Conservation (phyloP, 2,113 vertebrate species). For the Bungarus multicinctus region DNA sequence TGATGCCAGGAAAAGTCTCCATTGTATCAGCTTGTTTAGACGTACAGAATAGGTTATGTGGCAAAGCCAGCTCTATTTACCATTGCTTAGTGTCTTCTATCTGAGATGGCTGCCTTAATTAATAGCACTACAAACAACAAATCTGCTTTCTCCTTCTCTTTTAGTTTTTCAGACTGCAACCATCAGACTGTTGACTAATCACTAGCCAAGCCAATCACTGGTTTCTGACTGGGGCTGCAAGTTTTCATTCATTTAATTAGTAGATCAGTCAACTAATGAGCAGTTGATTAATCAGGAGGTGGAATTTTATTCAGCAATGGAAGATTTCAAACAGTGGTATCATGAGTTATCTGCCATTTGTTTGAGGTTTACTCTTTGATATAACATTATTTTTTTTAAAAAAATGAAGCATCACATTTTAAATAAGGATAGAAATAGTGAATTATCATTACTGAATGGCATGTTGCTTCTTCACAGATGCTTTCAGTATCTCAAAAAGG, state of each 20-base stretch:
- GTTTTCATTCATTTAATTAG: constrained; percentile 1
- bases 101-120: neutral
- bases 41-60: neutral
- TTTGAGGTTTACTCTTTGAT: neutral
- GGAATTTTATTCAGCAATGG: neutral
- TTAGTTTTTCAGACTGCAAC: neutral
- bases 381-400: neutral
- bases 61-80: neutral
- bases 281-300: neutral
- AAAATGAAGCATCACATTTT: neutral
- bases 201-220: neutral
- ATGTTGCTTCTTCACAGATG: neutral
- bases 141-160: neutral
- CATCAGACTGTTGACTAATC: neutral
- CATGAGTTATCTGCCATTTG: neutral
- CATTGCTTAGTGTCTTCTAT: neutral
- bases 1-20: neutral
- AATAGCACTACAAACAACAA: neutral
- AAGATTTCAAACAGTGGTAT: neutral
- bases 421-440: neutral
- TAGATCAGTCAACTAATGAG: neutral
- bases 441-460: neutral
- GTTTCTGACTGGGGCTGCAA: neutral
- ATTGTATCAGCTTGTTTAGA: neutral
- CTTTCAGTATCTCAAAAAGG: neutral